Evolutionary conservation across 2,113 vertebrate genomes (phyloP), one percentile per base, ranked within the genome.

Genomic region (Acanthisitta chloris): DNA sequence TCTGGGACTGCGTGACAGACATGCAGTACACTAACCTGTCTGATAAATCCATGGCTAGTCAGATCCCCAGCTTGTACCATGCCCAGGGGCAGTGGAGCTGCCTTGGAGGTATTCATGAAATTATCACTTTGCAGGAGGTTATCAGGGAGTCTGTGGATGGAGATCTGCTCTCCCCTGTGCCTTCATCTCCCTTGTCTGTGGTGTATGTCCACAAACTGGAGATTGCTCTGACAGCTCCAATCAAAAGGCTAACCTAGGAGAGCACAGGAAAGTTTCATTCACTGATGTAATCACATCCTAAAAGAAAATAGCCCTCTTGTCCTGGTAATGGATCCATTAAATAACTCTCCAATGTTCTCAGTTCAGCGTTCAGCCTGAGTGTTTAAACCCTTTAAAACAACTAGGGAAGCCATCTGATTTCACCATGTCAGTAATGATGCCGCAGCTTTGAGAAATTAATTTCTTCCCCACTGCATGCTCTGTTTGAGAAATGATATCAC

Each of bases 401-500:
- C 42, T 4, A 83, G 69, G 36, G 65, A 94, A 96, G 52, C 88
- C 94, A 84, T 92, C 90, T 93, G 90, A 90, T 81, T 95, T 96
- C 67, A 65, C 80, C 59, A 76, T 95, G 94, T 93, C 93, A 90
- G 86, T 90, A 94, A 94, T 33, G 92, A 96, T 84, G 88, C 90
- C 0, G 1, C 86, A 93, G 86, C 93, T 96, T 90, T 90, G 93
- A 96, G 96, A 96, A 96, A 96, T 94, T 96, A 96, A 97, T 95
- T 96, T 92, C 80, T 92, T 90, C 80, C 72, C 64, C 23, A 40
- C 93, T 94, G 81, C 83, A 96, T 84, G 92, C 86, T 96, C 92
- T 93, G 88, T 57, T 95, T 96, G 94, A 96, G 94, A 88, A 95
- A 93, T 57, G 69, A 26, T 84, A 88, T 84, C 96, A 92, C 92